Conservation (phyloP, 1,140 invertebrate genomes). For the Phymastichus coffea region DNA sequence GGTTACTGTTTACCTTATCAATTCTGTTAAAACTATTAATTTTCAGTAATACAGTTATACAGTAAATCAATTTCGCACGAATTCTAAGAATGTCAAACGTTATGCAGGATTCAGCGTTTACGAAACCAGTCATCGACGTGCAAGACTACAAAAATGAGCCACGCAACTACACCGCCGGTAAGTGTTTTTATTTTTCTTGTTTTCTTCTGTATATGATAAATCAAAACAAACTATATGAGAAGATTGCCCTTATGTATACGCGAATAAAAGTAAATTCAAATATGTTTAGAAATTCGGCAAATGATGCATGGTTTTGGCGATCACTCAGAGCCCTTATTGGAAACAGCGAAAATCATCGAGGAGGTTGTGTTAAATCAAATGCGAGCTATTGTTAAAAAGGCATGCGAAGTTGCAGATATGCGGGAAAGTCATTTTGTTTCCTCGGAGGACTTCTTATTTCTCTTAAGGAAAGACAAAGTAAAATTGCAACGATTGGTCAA, state of each 20-base stretch:
- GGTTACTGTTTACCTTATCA: too few species aligned
- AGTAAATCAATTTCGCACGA: background rate
- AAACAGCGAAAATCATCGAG: slow-evolving; percentile 63
- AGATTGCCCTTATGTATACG: background rate
- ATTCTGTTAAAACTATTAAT: too few species aligned
- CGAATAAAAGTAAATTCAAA: too few species aligned
- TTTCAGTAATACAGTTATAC: background rate
- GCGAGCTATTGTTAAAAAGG: slow-evolving; percentile 54
- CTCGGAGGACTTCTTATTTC: slow-evolving; percentile 62
- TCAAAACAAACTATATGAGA: background rate
- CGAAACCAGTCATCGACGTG: slow-evolving; percentile 29
- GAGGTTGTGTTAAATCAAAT: slow-evolving; percentile 64
- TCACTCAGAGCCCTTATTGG: slow-evolving; percentile 57
- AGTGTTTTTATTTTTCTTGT: too few species aligned
- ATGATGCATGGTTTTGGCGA: slow-evolving; percentile 71
- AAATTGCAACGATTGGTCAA: slow-evolving; percentile 61
- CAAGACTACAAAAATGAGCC: slow-evolving; percentile 36
- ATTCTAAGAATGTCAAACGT: background rate
- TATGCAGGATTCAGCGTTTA: slow-evolving; percentile 35
- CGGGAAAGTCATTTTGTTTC: slow-evolving; percentile 43
- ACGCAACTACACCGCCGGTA: slow-evolving; percentile 37
- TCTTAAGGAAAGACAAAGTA: slow-evolving; percentile 63
- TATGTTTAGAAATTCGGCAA: slow-evolving; percentile 60
- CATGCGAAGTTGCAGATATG: slow-evolving; percentile 55
- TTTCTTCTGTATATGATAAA: background rate